A percentile compares a stretch with the other conserved stretches of the same genome.
These are phyloP conservation scores for Pseudolaguvia tuberculata DNA, from an alignment of 2,113 vertebrate genomes.

Conservation along the genomic window DNA sequence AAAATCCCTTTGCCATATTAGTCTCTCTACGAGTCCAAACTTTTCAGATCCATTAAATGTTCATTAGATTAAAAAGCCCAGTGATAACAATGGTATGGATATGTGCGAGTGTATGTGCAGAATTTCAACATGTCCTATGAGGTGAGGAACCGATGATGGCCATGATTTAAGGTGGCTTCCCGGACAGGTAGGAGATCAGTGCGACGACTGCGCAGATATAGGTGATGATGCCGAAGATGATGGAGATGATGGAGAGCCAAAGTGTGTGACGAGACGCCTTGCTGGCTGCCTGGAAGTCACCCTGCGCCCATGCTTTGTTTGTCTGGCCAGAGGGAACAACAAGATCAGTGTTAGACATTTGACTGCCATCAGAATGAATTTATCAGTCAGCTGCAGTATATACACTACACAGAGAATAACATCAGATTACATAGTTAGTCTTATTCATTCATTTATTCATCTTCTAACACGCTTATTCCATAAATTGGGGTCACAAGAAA, in stretches of 20 bases:
- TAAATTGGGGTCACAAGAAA: no score
- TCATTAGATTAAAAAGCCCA: slow-evolving; percentile 34
- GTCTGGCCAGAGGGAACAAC: slow-evolving; percentile 65
- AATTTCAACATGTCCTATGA: slow-evolving; percentile 11
- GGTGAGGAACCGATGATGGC: not conserved
- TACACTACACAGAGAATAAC: no score
- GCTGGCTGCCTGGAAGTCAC: slow-evolving; percentile 76
- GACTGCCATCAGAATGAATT: not conserved
- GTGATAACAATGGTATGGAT: slow-evolving; percentile 32
- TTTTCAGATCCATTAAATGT: slow-evolving; percentile 2
- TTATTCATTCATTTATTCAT: no score
- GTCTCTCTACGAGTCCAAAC: slow-evolving; percentile 21
- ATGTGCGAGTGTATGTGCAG: slow-evolving; percentile 18
- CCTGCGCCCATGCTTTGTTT: slow-evolving; percentile 81
- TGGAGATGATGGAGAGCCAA: slow-evolving; percentile 79
- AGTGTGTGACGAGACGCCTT: slow-evolving; percentile 78
- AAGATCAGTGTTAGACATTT: slow-evolving; percentile 17
- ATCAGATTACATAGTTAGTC: no score
- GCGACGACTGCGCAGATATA: slow-evolving; percentile 78
- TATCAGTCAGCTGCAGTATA: not conserved
- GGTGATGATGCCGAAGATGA: slow-evolving; percentile 80
- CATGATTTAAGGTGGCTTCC: slow-evolving; percentile 67
- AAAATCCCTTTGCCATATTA: not conserved
- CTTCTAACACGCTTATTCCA: no score
- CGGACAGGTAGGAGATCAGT: slow-evolving; percentile 81